phyloP scores from a whole-genome alignment of 2,113 vertebrate species.

The Sapayoa aenigma region DNA sequence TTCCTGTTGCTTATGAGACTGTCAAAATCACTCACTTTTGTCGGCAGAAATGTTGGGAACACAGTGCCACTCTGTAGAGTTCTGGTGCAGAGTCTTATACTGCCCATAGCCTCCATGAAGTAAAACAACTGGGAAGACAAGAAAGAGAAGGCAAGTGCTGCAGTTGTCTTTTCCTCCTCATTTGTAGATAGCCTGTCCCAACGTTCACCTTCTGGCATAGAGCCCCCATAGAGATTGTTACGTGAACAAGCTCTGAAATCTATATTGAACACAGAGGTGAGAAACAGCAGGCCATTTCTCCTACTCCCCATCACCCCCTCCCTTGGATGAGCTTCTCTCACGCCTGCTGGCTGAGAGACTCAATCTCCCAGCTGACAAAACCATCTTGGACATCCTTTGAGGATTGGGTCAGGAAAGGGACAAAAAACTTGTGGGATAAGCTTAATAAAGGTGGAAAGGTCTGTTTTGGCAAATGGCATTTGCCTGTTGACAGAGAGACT shows the following conservation, averaged over 20 bases:
- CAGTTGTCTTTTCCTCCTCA: neutral
- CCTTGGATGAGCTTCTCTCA: neutral
- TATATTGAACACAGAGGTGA: neutral
- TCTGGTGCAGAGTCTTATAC: neutral
- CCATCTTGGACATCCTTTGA: fast-evolving
- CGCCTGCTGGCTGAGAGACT: neutral
- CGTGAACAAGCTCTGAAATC: neutral
- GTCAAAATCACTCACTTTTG: neutral
- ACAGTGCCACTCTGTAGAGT: neutral
- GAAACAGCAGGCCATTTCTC: neutral
- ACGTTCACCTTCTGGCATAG: neutral
- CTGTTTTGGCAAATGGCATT: neutral
- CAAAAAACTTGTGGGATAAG: neutral
- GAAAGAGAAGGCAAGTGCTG: neutral
- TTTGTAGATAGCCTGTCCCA: neutral
- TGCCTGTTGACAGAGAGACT: neutral
- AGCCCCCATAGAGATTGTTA: neutral
- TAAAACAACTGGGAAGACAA: neutral
- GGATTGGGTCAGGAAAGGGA: neutral
- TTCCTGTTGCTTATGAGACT: neutral
- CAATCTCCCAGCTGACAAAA: neutral
- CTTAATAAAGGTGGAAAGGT: neutral
- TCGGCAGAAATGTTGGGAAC: neutral
- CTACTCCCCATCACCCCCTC: too few relatives aligned
- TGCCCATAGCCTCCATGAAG: neutral